A percentile compares a stretch with the other conserved stretches of the same genome.
These are phyloP conservation scores for Phaetusa simplex DNA, from an alignment of 2,113 vertebrate genomes.

Conservation along the genomic window DNA sequence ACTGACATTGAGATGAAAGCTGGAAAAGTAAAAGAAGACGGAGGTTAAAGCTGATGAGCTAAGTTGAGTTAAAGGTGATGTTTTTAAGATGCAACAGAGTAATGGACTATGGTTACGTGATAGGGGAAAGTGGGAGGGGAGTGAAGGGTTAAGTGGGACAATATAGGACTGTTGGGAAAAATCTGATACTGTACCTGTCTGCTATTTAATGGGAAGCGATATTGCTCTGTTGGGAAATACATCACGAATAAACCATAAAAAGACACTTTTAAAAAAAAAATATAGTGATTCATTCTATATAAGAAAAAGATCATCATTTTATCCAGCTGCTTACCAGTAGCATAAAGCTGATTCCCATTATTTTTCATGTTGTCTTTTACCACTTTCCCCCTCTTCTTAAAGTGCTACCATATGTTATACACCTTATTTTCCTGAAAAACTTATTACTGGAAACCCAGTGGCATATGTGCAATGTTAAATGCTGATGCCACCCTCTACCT, in stretches of 20 bases:
- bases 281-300: neutral
- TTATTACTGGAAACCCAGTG: neutral
- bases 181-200: neutral
- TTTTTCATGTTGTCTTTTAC: slow-evolving; percentile 4
- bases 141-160: neutral
- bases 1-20: neutral
- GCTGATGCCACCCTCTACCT: neutral
- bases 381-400: neutral
- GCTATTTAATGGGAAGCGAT: slow-evolving; percentile 23
- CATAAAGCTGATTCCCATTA: slow-evolving; percentile 50
- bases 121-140: neutral
- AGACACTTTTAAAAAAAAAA: neutral
- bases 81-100: neutral
- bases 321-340: slow-evolving; percentile 41
- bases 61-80: neutral
- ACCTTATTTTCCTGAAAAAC: slow-evolving; percentile 25
- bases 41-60: neutral
- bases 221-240: slow-evolving; percentile 13
- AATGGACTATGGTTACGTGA: neutral
- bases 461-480: neutral
- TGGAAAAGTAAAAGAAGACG: neutral
- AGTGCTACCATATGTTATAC: neutral
- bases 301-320: slow-evolving; percentile 7
- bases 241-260: neutral
- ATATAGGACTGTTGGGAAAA: neutral